These are phyloP conservation scores for Syndactyla subalaris DNA, from an alignment of 2,797 vertebrate species.

Conservation along the genomic window DNA sequence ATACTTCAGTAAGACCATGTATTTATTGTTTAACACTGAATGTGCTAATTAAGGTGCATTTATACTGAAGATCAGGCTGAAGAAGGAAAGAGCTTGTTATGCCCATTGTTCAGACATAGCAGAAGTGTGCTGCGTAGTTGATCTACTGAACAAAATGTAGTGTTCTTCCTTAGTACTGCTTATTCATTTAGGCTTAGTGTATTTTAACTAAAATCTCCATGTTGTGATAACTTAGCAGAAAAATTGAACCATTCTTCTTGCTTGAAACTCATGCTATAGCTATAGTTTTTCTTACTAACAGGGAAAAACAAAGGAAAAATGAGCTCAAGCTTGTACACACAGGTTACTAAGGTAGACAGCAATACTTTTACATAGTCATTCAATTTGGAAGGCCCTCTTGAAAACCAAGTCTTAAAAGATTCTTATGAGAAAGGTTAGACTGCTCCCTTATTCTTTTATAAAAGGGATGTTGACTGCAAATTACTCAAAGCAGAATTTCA, in stretches of 20 bases:
- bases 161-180: neutral
- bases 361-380: neutral
- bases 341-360: neutral
- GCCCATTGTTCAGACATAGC: neutral
- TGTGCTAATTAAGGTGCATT: neutral
- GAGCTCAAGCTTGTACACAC: neutral
- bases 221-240: neutral
- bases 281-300: neutral
- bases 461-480: neutral
- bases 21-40: neutral
- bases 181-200: neutral
- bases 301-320: neutral
- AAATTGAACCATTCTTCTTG: neutral
- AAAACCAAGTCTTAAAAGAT: neutral
- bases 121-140: neutral
- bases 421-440: neutral
- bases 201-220: neutral
- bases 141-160: neutral
- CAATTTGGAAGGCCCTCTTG: neutral
- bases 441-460: neutral
- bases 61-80: neutral
- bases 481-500: constrained; percentile 1
- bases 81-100: neutral
- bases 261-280: neutral
- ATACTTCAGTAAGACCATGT: neutral